A percentile compares a stretch with the other conserved stretches of the same genome.
phyloP scores from a whole-genome alignment of 1,140 invertebrate genomes.

The Oryzaephilus surinamensis region DNA sequence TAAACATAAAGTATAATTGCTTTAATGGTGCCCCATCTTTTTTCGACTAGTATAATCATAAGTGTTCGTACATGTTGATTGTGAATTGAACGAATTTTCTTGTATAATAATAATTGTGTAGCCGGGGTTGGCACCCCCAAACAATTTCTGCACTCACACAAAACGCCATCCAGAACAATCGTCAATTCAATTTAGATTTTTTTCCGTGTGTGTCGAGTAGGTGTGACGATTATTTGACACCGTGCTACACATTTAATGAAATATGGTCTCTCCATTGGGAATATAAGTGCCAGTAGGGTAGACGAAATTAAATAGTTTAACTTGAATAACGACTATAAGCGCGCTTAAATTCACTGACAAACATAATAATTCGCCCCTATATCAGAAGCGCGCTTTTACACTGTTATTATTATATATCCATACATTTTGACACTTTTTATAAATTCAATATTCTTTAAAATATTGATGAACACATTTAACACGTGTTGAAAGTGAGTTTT shows the following conservation, averaged over 20 bases:
- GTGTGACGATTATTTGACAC: slow-evolving; percentile 35
- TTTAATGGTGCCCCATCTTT: too few species aligned
- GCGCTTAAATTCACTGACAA: slow-evolving; percentile 15
- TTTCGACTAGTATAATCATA: too few species aligned
- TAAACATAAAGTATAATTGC: too few species aligned
- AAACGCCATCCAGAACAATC: slow-evolving; percentile 33
- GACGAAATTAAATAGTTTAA: slow-evolving; percentile 30
- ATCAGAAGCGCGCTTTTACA: neutral
- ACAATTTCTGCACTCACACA: too few species aligned
- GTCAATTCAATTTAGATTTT: slow-evolving; percentile 37
- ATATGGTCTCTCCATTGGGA: slow-evolving; percentile 29
- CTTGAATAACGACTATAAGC: slow-evolving; percentile 23
- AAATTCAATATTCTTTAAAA: slow-evolving; percentile 17
- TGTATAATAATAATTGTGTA: too few species aligned
- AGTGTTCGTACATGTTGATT: slow-evolving; percentile 34
- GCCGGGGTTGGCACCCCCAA: slow-evolving; percentile 28
- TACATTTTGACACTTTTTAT: slow-evolving; percentile 13
- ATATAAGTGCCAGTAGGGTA: slow-evolving; percentile 13
- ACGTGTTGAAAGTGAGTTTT: slow-evolving; percentile 12
- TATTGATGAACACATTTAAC: neutral
- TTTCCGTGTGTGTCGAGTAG: too few species aligned
- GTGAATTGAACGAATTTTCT: slow-evolving; percentile 30
- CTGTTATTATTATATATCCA: neutral
- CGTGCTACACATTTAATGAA: slow-evolving; percentile 31
- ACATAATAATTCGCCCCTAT: slow-evolving; percentile 8